phyloP scores from a whole-genome alignment of 2,113 vertebrate species.

The Paraplagusia blochii region DNA sequence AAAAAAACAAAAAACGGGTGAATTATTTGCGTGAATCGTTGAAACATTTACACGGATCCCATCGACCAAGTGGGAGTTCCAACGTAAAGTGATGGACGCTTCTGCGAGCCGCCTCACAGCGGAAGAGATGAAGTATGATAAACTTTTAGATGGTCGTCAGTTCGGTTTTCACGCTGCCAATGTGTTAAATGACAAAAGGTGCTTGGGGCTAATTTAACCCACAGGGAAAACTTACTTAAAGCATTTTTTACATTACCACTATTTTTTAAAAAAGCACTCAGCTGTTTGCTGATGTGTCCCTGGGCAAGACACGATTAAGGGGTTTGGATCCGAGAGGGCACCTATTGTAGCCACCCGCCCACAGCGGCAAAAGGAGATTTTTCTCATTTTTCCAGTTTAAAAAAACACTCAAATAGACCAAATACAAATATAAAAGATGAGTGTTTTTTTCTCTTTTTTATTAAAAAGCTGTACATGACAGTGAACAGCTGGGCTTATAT shows the following conservation, averaged over 20 bases:
- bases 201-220: slow-evolving; percentile 15
- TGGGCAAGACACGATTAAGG: no score
- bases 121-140: slow-evolving; percentile 33
- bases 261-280: no score
- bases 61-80: slow-evolving; percentile 40
- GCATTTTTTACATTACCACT: slow-evolving; percentile 17
- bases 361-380: no score
- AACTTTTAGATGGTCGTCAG: slow-evolving; percentile 51
- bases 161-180: slow-evolving; percentile 38
- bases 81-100: slow-evolving; percentile 13
- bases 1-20: slow-evolving; percentile 50
- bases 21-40: slow-evolving; percentile 59
- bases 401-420: slow-evolving; percentile 37
- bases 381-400: no score
- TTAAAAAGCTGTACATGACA: slow-evolving; percentile 20
- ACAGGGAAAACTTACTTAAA: slow-evolving; percentile 40
- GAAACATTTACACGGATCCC: slow-evolving; percentile 54
- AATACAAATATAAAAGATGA: slow-evolving; percentile 33
- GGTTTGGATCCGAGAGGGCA: no score
- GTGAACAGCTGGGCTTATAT: slow-evolving; percentile 45
- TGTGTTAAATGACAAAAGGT: slow-evolving; percentile 42
- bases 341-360: no score
- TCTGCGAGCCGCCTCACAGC: slow-evolving; percentile 32
- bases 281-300: neutral
- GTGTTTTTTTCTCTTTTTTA: slow-evolving; percentile 27